Conservation (phyloP, 1,140 invertebrate species). For the Cephus cinctus region DNA sequence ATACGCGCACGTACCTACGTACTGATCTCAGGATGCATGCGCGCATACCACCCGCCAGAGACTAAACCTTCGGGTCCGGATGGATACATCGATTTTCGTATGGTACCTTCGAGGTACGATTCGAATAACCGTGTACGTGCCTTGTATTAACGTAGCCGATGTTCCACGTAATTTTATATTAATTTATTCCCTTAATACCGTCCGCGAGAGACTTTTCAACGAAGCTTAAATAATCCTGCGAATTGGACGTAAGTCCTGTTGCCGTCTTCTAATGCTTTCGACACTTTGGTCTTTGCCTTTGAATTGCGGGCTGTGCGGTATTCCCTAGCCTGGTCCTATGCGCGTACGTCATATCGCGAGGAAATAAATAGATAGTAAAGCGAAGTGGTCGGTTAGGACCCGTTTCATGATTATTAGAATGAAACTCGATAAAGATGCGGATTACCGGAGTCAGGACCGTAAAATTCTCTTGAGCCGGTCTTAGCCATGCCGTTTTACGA, state of each 20-base stretch:
- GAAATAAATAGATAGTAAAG: slow-evolving; percentile 6
- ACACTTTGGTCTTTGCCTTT: slow-evolving; percentile 10
- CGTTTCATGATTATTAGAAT: slow-evolving; percentile 17
- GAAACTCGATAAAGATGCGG: slow-evolving; percentile 40
- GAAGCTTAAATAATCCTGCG: too few species aligned
- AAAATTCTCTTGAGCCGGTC: slow-evolving; percentile 17
- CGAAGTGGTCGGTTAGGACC: slow-evolving; percentile 1
- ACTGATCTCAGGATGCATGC: too few species aligned
- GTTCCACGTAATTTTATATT: slow-evolving; percentile 13
- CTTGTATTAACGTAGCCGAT: too few species aligned
- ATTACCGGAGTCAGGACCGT: slow-evolving; percentile 29
- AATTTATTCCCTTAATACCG: slow-evolving; percentile 19
- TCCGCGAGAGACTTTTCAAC: not conserved
- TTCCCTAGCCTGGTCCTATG: not conserved
- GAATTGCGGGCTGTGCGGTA: slow-evolving; percentile 7
- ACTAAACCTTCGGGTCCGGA: too few species aligned
- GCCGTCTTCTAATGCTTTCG: not conserved
- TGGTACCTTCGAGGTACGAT: not conserved
- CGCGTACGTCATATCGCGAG: not conserved
- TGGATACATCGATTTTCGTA: not conserved
- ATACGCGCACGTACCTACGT: slow-evolving; percentile 25
- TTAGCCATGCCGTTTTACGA: slow-evolving; percentile 30
- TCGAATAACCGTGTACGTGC: too few species aligned
- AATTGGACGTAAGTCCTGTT: too few species aligned
- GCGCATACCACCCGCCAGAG: too few species aligned